Base-by-base conservation (phyloP, 2,888 invertebrate genomes). In the Arctia plantaginis region DNA sequence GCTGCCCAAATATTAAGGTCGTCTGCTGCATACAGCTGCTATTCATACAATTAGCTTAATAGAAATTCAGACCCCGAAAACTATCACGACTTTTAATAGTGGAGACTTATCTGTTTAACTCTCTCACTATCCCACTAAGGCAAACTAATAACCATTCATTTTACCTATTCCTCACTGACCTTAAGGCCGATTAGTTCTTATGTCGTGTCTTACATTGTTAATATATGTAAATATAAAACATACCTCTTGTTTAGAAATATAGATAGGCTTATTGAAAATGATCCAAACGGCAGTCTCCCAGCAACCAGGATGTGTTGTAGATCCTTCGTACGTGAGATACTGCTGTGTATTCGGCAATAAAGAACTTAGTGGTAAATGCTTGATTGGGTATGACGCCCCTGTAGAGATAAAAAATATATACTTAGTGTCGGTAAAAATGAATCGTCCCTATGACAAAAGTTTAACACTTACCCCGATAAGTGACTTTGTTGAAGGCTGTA, bases 211-310 rank as follows among this genome's bases (percentile, higher is more conserved):
- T n/a, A n/a, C 12, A 41, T 41, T 12, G 23, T 51, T 23, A 7
- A 20, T 15, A 1, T 51, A 51, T 23, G 23, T 18, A 20, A 20
- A 47, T 20, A 44, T 96, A 93, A 18, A n/a, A 73, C 73, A 59
- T 94, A 99, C 99, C 98, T 99, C 99, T 93, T 98, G 98, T 90
- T 98, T 98, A 84, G 99, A 98, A 91, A 99, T 98, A 96, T 99
- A 99, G 91, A 99, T 98, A 80, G 99, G 99, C 93, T 99, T 99
- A 96, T 99, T 99, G 93, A 99, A 97, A 88, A 99, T 98, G 90
- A 99, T 97, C 99, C 99, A 99, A 77, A 99, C 99, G 62, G 99
- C 99, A n/a, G 99, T 99, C 95, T 99, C 99, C 98, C 99, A 99
- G 94, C 99, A 99, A 70, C 99, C 99, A 15, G 99, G 99, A 94